A percentile compares a stretch with the other conserved stretches of the same genome.
Conservation (phyloP, 64 coral and sea anemone genomes). For the Astreopora myriophthalma region DNA sequence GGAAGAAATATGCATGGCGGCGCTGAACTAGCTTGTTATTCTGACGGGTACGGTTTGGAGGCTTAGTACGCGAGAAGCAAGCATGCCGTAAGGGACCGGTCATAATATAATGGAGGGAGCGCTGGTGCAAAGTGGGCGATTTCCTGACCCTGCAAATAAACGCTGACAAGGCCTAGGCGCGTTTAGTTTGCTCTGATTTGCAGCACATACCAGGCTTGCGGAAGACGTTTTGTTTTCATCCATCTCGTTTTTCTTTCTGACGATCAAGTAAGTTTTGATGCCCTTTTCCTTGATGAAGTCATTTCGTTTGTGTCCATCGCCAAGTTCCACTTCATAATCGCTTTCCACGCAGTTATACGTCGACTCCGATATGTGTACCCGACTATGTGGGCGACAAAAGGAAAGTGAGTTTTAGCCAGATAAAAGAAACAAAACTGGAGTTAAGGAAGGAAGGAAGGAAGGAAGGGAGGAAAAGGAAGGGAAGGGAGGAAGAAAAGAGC, state of each 20-base stretch:
- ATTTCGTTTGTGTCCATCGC: conserved; percentile 77
- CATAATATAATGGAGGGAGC: too few relatives aligned
- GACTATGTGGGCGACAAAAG: conserved; percentile 18
- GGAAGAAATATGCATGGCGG: not conserved
- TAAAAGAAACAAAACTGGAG: not conserved
- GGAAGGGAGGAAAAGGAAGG: not conserved
- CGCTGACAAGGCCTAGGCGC: too few relatives aligned
- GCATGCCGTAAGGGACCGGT: too few relatives aligned
- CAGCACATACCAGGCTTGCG: not conserved
- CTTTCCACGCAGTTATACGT: conserved; percentile 82
- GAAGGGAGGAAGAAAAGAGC: not conserved
- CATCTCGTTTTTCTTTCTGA: conserved; percentile 3
- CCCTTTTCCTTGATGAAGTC: conserved; percentile 87
- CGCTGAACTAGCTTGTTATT: too few relatives aligned
- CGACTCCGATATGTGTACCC: conserved; percentile 93
- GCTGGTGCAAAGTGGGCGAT: too few relatives aligned
- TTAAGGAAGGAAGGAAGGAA: not conserved
- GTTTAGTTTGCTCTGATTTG: not conserved
- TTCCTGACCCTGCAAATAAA: too few relatives aligned
- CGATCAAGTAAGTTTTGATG: conserved; percentile 87
- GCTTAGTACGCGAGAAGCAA: too few relatives aligned
- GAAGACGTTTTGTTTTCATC: not conserved
- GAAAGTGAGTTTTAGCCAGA: not conserved
- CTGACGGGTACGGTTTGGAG: too few relatives aligned
- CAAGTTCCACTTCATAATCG: conserved; percentile 90